These are phyloP conservation scores for Stegodyphus dumicola DNA, from an alignment of 1,140 invertebrate species.

Conservation along the genomic window DNA sequence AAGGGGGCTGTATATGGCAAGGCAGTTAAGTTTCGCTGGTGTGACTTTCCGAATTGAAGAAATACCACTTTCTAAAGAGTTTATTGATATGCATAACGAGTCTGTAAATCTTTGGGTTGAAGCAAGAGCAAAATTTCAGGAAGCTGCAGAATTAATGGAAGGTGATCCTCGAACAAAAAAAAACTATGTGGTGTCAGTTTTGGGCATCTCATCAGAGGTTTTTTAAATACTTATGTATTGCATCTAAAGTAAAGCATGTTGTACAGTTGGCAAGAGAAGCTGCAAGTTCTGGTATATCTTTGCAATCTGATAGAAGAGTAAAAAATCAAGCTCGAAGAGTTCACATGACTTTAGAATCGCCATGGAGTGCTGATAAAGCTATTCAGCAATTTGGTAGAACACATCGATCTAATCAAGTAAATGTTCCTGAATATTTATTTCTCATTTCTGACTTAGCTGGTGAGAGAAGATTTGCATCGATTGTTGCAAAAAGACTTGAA, in stretches of 20 bases:
- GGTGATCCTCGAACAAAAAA: slow-evolving; percentile 90
- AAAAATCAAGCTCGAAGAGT: slow-evolving; percentile 92
- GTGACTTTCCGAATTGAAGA: slow-evolving; percentile 97
- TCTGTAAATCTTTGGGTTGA: slow-evolving; percentile 96
- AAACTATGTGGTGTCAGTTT: slow-evolving; percentile 98
- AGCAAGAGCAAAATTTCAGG: slow-evolving; percentile 93
- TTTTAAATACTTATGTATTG: slow-evolving; percentile 99
- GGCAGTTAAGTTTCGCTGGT: slow-evolving; percentile 92
- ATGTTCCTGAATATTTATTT: slow-evolving; percentile 98
- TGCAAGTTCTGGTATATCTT: slow-evolving; percentile 96
- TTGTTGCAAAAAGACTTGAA: slow-evolving; percentile 96
- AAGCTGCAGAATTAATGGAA: slow-evolving; percentile 93
- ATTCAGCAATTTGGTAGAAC: slow-evolving; percentile 98
- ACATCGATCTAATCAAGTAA: slow-evolving; percentile 90
- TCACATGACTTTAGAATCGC: slow-evolving; percentile 98
- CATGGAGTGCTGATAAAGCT: slow-evolving; percentile 99
- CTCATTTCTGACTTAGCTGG: slow-evolving; percentile 98
- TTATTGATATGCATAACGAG: slow-evolving; percentile 91
- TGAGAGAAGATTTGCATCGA: slow-evolving; percentile 94
- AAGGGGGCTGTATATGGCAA: slow-evolving; percentile 96
- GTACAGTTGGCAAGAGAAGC: slow-evolving; percentile 82
- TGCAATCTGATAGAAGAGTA: slow-evolving; percentile 94
- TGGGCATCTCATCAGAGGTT: slow-evolving; percentile 99
- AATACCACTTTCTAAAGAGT: slow-evolving; percentile 87
- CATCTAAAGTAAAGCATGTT: slow-evolving; percentile 90